phyloP scores from a whole-genome alignment of 2,888 invertebrate species.

The Leptopilina syphax region DNA sequence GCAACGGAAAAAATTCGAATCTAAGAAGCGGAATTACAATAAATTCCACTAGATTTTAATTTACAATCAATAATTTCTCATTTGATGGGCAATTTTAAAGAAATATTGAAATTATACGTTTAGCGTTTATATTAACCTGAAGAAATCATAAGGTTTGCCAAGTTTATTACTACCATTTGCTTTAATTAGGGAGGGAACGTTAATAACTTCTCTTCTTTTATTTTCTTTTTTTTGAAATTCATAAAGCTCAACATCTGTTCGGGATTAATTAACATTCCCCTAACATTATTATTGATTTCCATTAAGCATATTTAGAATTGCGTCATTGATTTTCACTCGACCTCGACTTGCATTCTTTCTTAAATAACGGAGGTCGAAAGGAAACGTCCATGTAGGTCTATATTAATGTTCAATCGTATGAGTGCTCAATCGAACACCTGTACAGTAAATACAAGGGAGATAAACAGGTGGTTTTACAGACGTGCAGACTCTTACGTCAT shows the following conservation, averaged over 20 bases:
- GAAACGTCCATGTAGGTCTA: conserved; percentile 35
- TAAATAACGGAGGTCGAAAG: conserved; percentile 33
- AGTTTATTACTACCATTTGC: conserved; percentile 35
- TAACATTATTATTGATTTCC: conserved; percentile 19
- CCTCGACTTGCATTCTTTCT: conserved; percentile 37
- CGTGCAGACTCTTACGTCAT: conserved; percentile 38
- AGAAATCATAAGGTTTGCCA: conserved; percentile 28
- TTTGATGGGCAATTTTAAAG: conserved; percentile 1
- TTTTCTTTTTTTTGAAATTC: not conserved
- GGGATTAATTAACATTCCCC: conserved; percentile 31
- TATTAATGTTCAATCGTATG: conserved; percentile 30
- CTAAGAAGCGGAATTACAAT: too few species aligned
- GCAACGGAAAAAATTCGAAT: too few species aligned
- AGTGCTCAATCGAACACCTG: conserved; percentile 39
- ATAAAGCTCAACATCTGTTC: conserved; percentile 18
- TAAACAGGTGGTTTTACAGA: conserved; percentile 36
- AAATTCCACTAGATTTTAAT: not conserved
- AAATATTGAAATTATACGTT: conserved; percentile 26
- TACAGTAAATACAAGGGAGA: conserved; percentile 31
- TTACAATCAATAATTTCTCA: conserved; percentile 13
- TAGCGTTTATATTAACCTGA: conserved; percentile 12
- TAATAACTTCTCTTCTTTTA: not conserved
- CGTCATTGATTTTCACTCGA: conserved; percentile 31
- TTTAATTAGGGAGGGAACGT: conserved; percentile 15
- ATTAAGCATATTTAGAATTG: conserved; percentile 23